These are phyloP conservation scores for Argyrosomus japonicus DNA, from an alignment of 2,113 vertebrate species.

Conservation along the genomic window DNA sequence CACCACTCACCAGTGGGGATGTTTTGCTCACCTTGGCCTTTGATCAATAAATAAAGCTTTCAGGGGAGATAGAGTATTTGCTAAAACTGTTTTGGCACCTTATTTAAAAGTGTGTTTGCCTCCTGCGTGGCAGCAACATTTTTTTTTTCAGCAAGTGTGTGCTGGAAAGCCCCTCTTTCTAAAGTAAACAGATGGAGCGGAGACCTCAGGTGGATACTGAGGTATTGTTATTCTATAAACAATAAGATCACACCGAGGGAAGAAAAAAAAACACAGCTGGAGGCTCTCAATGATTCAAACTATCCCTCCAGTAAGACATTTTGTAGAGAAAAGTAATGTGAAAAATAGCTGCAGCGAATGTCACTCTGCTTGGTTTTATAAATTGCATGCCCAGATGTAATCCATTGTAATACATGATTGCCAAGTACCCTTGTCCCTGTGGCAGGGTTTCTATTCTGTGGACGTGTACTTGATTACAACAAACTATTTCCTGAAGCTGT, in stretches of 20 bases:
- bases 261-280: conserved; percentile 36
- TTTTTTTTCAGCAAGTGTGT: conserved; percentile 2
- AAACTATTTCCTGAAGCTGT: conserved; percentile 40
- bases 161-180: conserved; percentile 32
- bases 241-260: conserved; percentile 51
- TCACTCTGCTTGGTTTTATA: conserved; percentile 43
- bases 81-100: conserved; percentile 50
- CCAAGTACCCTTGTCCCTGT: conserved; percentile 20
- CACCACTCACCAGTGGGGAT: neutral
- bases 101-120: conserved; percentile 44
- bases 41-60: conserved; percentile 60
- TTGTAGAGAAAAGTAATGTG: conserved; percentile 22
- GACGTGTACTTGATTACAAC: conserved; percentile 24
- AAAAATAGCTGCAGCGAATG: conserved; percentile 50
- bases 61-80: conserved; percentile 29
- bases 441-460: conserved; percentile 20
- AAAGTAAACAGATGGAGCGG: conserved; percentile 53
- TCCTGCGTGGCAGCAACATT: conserved; percentile 28
- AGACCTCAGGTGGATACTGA: conserved; percentile 69
- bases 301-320: conserved; percentile 28
- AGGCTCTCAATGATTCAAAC: conserved; percentile 57
- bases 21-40: conserved; percentile 33
- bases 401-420: conserved; percentile 50
- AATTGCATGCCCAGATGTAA: conserved; percentile 52
- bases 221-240: conserved; percentile 64